Base-by-base conservation (phyloP, 1,140 invertebrate species). In the Panulirus ornatus region DNA sequence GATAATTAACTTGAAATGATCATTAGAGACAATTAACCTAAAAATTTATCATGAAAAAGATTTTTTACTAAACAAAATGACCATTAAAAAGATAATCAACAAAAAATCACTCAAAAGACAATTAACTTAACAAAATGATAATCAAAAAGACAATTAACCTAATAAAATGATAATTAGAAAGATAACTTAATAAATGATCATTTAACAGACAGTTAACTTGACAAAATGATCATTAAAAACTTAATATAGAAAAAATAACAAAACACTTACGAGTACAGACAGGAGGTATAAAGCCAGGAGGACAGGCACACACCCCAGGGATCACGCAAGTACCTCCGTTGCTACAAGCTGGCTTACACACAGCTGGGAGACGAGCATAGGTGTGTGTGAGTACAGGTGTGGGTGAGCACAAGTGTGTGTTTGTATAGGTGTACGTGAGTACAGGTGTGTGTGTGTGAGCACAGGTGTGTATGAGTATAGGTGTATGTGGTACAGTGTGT, bases 241-340 rank as follows among this genome's bases (percentile, higher is more conserved):
- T 16, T 9, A 40, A 75, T 36, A 36, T n/a, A 75, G 5, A 40
- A 75, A 30, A 75, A 38, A 34, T n/a, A n/a, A n/a, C n/a, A n/a
- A n/a, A 27, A 40, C 30, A 88, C 86, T 88, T 66, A 88, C 86
- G 86, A 14, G 86, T 51, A 14, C 86, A 88, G 6, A 38, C 22
- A 0, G 86, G 86, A 36, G 75, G 86, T 0, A 88, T n/a, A 11
- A 70, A 73, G 27, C 86, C 86, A 9, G 86, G 6, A 16, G 86
- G 86, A 81, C 86, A 88, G 11, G n/a, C 76, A 82, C 86, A 88
- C 19, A 81, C 9, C 9, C 86, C 86, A 36, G 86, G 86, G 27
- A 82, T 44, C 27, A 82, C 78, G 38, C 86, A 88, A 0, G 86
- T 88, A 2, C 86, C 86, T 19, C 86, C 86, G 76, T 81, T 81